Evolutionary conservation across 2,888 invertebrate genomes (phyloP), one percentile per base, ranked within the genome.

Genomic region (Andrena dorsata): DNA sequence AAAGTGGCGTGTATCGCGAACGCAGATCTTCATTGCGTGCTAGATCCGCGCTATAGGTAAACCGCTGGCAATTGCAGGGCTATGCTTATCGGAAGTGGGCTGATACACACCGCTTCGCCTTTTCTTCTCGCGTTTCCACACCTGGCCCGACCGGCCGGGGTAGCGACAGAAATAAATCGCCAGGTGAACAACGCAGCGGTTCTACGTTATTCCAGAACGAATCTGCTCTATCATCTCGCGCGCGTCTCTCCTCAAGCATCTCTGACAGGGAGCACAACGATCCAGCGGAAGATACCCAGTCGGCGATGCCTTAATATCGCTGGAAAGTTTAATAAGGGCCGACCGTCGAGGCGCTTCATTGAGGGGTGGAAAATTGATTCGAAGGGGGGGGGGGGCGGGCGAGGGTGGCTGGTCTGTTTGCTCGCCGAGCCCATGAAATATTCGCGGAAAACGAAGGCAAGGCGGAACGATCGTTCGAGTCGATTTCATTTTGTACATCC

Each of bases 11-110:
- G 13, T 87, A 88, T 87, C 87, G 64, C 2, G 56, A 82, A 82
- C 80, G 86, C 86, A 80, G 75, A 87, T 87, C 87, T 86, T 61
- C 75, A 65, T 87, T 84, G 88, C 88, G 86, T 88, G 87, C 68
- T 82, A 60, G 70, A 82, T 70, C 71, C 60, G 41, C 28, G 61
- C 65, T 76, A 86, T 73, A 81, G 75, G 68, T 71, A 78, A 81
- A 58, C 75, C 41, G 73, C 60, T 26, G 61, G 72, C 84, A 76
- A 86, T 80, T 78, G 78, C 68, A 58, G 69, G 72, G 26, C 75
- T 78, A 68, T 73, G 76, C 77, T 85, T 86, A 87, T 82, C 85
- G 80, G 76, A 73, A 85, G 53, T 53, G 72, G 66, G 32, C 76
- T 72, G 80, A 85, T 85, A 82, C 78, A 76, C 60, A 74, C 51